Evolutionary conservation across 2,113 vertebrate species (phyloP), one percentile per base, ranked within the genome.

Genomic region (Oxygymnocypris stewartii): DNA sequence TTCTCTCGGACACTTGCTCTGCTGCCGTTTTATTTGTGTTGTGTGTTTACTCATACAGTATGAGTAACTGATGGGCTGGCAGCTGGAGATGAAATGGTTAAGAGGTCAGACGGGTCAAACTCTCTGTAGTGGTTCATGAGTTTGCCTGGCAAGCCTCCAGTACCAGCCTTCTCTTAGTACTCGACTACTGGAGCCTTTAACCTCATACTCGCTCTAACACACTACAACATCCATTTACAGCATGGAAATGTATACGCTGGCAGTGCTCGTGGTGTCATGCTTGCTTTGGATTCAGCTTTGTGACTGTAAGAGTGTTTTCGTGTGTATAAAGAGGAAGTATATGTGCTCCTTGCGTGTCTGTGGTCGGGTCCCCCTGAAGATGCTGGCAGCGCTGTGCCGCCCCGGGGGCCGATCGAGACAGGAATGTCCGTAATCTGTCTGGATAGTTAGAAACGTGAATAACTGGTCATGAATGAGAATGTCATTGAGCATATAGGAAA

Each of bases 391-490:
- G 63, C 79, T 49, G 28, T 54, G 49, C 85, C 87, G 89, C 88
- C 90, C 90, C 6, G 7, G 59, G 84, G 86, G 84, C 18, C 82
- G 20, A 84, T 51, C 2, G 82, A 54, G 40, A 78, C 40, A 16
- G 87, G 37, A 25, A 92, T 78, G 91, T 90, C 88, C 86, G 37
- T 92, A 89, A 93, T 92, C 82, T 88, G 87, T 88, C 54, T 57
- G 89, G 92, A 93, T 86, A 86, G 92, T 90, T 89, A 79, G 85
- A 92, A 91, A 89, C 4, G 84, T 74, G 85, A 92, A 91, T 89
- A 92, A 91, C 89, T 90, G 75, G 91, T 90, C 86, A 89, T 91
- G 89, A 92, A 92, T 91, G 89, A 93, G 93, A 93, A 92, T 93
- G 92, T 93, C 93, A 93, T 88, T 78, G 87, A 90, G 88, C 89